A percentile compares a stretch with the other conserved stretches of the same genome.
These are phyloP conservation scores for Papilio aristodemus DNA, from an alignment of 1,140 invertebrate species.

Conservation along the genomic window DNA sequence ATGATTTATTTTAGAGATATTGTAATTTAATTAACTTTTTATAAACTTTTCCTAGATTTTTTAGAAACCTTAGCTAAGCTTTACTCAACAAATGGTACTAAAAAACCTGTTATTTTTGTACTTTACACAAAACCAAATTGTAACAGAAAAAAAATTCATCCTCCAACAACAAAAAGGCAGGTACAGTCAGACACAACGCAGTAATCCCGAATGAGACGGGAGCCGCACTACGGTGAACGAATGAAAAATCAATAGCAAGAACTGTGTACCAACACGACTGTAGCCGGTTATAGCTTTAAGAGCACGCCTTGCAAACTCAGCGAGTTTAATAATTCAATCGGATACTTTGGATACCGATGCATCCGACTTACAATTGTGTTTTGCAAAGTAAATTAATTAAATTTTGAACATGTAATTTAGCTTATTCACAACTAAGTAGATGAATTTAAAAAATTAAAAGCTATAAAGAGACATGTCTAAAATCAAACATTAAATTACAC, in stretches of 20 bases:
- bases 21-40: no score
- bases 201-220: not conserved
- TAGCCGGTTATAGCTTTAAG: not conserved
- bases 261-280: not conserved
- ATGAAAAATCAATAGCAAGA: slow-evolving; percentile 27
- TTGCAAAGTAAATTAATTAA: no score
- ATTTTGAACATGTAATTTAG: no score
- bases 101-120: no score
- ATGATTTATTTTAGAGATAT: no score
- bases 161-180: not conserved
- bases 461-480: no score
- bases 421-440: no score
- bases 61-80: no score
- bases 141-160: not conserved
- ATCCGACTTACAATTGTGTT: not conserved
- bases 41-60: no score
- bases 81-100: no score
- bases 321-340: slow-evolving; percentile 21
- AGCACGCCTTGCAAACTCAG: not conserved
- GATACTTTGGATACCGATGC: slow-evolving; percentile 3
- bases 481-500: no score
- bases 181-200: slow-evolving; percentile 13
- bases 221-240: slow-evolving; percentile 3
- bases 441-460: no score
- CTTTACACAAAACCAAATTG: not conserved